Evolutionary conservation across 2,113 vertebrate genomes (phyloP).

Genomic region (Gracilinanus agilis): DNA sequence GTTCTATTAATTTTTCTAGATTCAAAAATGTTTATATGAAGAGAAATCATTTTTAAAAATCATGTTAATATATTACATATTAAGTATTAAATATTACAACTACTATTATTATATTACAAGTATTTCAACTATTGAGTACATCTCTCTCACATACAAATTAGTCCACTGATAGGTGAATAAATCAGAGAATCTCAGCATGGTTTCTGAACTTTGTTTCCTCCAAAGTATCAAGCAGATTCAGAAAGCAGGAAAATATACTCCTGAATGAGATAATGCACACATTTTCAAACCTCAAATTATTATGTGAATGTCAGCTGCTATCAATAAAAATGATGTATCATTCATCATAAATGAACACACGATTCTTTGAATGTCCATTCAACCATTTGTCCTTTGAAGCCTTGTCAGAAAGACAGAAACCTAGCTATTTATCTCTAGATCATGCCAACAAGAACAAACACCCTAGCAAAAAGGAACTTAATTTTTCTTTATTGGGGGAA

Average conservation of each 20-base stretch:
- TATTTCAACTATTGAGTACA: not conserved
- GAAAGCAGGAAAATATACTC: not conserved
- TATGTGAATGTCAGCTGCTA: not conserved
- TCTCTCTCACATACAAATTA: not conserved
- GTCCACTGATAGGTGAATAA: not conserved
- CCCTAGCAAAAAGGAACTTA: not conserved
- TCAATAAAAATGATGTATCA: not conserved
- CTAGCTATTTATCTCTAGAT: not conserved
- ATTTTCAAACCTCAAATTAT: not conserved
- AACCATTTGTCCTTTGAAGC: not conserved
- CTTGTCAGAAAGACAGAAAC: not conserved
- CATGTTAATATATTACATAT: not conserved
- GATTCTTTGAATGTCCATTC: not conserved
- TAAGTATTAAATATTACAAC: too few species aligned
- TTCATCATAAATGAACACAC: not conserved
- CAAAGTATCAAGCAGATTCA: not conserved
- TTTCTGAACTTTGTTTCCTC: not conserved
- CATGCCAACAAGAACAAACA: not conserved
- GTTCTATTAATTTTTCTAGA: not conserved
- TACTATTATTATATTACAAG: too few species aligned
- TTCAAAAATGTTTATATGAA: not conserved
- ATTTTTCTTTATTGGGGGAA: not conserved
- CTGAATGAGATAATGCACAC: not conserved
- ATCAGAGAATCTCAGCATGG: not conserved
- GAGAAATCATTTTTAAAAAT: not conserved